Base-by-base conservation (phyloP, 2,797 vertebrate genomes). In the Helicolenus hilgendorfi region DNA sequence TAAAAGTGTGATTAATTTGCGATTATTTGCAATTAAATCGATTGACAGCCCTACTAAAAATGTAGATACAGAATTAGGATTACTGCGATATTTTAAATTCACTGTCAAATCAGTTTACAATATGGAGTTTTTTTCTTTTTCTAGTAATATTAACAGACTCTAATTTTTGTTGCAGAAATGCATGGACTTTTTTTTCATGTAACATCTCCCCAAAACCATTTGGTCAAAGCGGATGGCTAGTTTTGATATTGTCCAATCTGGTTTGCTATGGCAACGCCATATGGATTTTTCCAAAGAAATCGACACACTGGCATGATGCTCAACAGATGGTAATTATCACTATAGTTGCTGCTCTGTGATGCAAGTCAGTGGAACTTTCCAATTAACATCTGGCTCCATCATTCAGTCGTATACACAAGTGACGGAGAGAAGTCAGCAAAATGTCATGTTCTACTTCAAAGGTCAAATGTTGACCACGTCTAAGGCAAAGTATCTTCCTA, bases 311-410 rank as follows among this genome's bases (percentile, higher is more conserved):
- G 29, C 88, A 72, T 80, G 73, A 93, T 89, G 80, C 49, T 79
- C 87, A 92, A 65, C 97, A 98, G 97, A 97, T 96, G 97, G 96
- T 92, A 94, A 96, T 96, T 95, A 94, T 87, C 76, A 73, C 74
- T 68, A 67, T 35, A 84, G 87, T 90, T 84, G 88, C 87, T 84
- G 85, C 84, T 95, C 86, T 90, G 63, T 73, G 76, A 92, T 87
- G 87, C 94, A 92, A 93, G 79, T 94, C 93, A 96, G 91, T 94
- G 83, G 86, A 58, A 81, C 90, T 95, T 95, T 94, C 86, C 94
- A 95, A 95, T 84, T 68, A 96, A 92, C 96, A 97, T 96, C 96
- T 97, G 97, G 89, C 81, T 75, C 63, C 67, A 27, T 93, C 91
- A 90, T 94, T 89, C 81, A 72, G 79, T 83, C 84, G 83, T 73